These are phyloP conservation scores for Podarcis raffonei DNA, from an alignment of 2,113 vertebrate genomes.

Conservation along the genomic window DNA sequence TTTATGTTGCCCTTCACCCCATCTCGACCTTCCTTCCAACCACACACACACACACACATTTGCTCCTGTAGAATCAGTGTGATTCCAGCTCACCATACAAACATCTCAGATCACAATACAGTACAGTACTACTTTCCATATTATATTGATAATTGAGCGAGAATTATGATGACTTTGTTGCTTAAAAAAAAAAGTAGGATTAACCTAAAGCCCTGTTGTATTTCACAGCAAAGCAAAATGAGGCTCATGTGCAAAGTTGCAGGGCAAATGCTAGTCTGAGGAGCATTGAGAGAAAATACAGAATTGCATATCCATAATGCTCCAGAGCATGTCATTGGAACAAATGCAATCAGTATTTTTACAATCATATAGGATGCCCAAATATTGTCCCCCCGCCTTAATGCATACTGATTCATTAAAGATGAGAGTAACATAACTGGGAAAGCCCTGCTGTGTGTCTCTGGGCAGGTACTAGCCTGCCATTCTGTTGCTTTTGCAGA, in stretches of 20 bases:
- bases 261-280: slow-evolving; percentile 42
- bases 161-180: slow-evolving; percentile 32
- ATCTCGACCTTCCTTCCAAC: too few relatives aligned
- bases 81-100: slow-evolving; percentile 10
- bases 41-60: neutral
- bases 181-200: slow-evolving; percentile 37
- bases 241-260: slow-evolving; percentile 49
- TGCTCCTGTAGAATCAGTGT: neutral
- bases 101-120: slow-evolving; percentile 38
- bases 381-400: neutral
- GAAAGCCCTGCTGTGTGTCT: neutral
- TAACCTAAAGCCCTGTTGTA: slow-evolving; percentile 49
- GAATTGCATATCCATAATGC: slow-evolving; percentile 26
- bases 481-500: too few relatives aligned
- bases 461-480: too few relatives aligned
- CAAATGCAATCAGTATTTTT: neutral
- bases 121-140: slow-evolving; percentile 48
- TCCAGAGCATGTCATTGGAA: slow-evolving; percentile 7
- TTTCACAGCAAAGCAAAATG: slow-evolving; percentile 46
- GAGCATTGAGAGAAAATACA: slow-evolving; percentile 43
- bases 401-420: neutral
- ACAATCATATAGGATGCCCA: neutral
- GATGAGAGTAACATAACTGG: neutral
- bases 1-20: neutral
- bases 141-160: slow-evolving; percentile 59